phyloP scores from a whole-genome alignment of 2,113 vertebrate genomes.

The Centrocercus urophasianus region DNA sequence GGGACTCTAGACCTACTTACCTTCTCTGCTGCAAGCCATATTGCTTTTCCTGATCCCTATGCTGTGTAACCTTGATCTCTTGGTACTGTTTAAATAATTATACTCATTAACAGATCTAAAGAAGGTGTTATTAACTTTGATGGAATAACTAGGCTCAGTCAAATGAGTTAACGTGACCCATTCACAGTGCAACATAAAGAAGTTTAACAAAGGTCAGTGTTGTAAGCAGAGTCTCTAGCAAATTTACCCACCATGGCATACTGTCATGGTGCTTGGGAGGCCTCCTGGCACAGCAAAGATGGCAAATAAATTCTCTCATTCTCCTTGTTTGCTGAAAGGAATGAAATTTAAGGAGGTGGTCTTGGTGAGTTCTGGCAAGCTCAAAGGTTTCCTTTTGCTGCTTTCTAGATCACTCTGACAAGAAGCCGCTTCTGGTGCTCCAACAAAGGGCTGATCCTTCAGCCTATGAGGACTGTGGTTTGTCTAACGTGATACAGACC shows the following conservation, averaged over 20 bases:
- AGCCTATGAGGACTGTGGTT: not conserved
- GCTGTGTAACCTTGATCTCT: not conserved
- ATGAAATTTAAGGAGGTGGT: not conserved
- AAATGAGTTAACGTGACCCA: not conserved
- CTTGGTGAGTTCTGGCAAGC: not conserved
- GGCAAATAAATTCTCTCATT: not conserved
- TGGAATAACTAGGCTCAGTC: not conserved
- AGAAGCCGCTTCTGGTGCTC: not conserved
- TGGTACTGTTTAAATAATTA: not conserved
- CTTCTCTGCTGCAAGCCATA: not conserved
- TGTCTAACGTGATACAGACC: not conserved
- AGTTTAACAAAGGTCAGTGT: not conserved
- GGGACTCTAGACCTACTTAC: slow-evolving; percentile 39
- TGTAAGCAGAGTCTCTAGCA: not conserved
- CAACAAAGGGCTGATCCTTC: not conserved
- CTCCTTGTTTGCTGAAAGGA: not conserved
- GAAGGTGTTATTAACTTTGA: not conserved
- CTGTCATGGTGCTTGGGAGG: not conserved
- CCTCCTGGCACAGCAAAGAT: not conserved
- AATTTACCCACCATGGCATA: accelerated
- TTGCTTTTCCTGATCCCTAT: not conserved
- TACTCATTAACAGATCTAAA: slow-evolving; percentile 27
- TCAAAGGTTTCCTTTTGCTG: not conserved
- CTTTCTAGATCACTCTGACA: not conserved
- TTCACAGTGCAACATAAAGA: not conserved